Conservation (phyloP, 2,113 vertebrate species). For the Phalacrocorax aristotelis region DNA sequence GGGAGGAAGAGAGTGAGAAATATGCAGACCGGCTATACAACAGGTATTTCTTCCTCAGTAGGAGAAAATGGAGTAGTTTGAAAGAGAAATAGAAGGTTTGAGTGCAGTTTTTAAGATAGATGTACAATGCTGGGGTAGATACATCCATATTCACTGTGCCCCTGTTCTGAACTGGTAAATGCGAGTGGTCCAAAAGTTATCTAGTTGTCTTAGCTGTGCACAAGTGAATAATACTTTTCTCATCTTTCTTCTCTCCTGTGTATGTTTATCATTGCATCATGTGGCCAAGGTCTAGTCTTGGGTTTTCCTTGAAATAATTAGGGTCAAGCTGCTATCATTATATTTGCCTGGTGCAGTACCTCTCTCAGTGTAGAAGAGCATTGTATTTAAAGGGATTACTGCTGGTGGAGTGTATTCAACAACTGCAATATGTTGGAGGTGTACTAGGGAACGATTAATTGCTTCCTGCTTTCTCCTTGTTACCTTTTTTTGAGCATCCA, state of each 20-base stretch:
- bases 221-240: background rate
- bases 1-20: background rate
- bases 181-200: background rate
- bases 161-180: background rate
- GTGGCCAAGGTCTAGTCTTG: background rate
- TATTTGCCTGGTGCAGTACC: background rate
- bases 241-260: background rate
- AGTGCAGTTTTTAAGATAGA: background rate
- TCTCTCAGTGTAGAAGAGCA: background rate
- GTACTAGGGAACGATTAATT: background rate
- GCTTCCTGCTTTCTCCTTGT: background rate
- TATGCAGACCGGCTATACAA: background rate
- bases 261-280: background rate
- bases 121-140: background rate
- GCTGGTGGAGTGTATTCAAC: background rate
- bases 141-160: background rate
- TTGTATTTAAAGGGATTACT: background rate
- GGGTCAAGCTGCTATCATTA: background rate
- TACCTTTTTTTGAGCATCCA: background rate
- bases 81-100: background rate
- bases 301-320: background rate
- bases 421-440: background rate
- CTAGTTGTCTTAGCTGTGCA: background rate
- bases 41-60: background rate
- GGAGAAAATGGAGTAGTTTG: background rate